Percentiles rank a stretch among this genome's conserved stretches.
Evolutionary conservation across 1,140 invertebrate genomes (phyloP).

Genomic region (Drosophila ambigua): DNA sequence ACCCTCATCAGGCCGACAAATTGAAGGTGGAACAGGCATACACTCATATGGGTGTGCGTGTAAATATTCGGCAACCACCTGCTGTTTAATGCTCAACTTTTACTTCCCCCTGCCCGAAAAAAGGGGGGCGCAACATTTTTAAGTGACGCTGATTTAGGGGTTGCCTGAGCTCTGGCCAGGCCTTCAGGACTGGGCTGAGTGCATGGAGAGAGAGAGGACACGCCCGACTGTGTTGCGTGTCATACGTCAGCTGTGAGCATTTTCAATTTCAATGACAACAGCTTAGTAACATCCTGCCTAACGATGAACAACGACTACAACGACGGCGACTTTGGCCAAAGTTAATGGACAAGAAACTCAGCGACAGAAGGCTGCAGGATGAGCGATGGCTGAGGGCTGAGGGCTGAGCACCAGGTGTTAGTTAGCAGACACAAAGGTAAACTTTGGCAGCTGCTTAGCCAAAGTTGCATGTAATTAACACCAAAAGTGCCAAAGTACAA

Average conservation of each 20-base stretch:
- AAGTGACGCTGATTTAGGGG: conserved; percentile 78
- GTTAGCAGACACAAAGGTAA: conserved; percentile 55
- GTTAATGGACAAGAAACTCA: conserved; percentile 75
- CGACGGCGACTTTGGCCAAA: conserved; percentile 41
- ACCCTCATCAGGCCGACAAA: conserved; percentile 58
- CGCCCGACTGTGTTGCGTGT: conserved; percentile 55
- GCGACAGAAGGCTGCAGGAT: not conserved
- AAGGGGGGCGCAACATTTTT: conserved; percentile 68
- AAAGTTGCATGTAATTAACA: conserved; percentile 80
- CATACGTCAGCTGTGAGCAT: conserved; percentile 77
- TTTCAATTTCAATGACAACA: conserved; percentile 81
- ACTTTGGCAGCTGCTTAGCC: conserved; percentile 59
- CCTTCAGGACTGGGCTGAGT: not conserved
- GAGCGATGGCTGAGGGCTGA: conserved; percentile 26
- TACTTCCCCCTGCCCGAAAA: conserved; percentile 19
- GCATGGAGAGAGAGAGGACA: not conserved
- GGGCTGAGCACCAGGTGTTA: conserved; percentile 43
- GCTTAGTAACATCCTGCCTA: conserved; percentile 72
- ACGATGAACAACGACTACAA: conserved; percentile 51
- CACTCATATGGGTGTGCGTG: not conserved
- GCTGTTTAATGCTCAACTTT: conserved; percentile 65
- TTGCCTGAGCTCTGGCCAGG: conserved; percentile 1
- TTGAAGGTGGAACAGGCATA: conserved; percentile 32
- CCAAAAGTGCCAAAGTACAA: conserved; percentile 60
- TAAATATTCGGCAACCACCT: conserved; percentile 65